Evolutionary conservation across 2,888 invertebrate genomes (phyloP).

Genomic region (Crocallis elinguaria): DNA sequence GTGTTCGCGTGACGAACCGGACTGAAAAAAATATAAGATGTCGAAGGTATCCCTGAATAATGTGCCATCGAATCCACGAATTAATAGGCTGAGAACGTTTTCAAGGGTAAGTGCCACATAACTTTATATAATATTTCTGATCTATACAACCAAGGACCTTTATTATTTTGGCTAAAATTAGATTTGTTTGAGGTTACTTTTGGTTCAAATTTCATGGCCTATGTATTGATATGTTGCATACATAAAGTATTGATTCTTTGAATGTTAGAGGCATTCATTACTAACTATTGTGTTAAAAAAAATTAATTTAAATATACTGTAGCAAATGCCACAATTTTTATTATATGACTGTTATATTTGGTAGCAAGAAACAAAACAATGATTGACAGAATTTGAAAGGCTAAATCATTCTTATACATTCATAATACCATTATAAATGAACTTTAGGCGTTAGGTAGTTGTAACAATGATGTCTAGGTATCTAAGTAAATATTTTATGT

Average conservation of each 20-base stretch:
- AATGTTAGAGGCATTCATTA: too few relatives aligned
- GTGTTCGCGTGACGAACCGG: constrained; percentile 48
- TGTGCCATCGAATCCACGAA: constrained; percentile 78
- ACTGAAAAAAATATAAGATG: constrained; percentile 54
- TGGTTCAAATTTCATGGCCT: constrained; percentile 25
- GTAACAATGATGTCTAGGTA: too few relatives aligned
- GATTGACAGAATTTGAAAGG: too few relatives aligned
- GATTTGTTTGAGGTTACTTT: constrained; percentile 54
- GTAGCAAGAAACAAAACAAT: too few relatives aligned
- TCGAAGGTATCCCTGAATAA: constrained; percentile 80
- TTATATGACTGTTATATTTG: too few relatives aligned
- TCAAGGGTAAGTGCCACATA: constrained; percentile 70
- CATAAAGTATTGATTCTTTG: not conserved
- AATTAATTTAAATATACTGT: too few relatives aligned
- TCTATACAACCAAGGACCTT: constrained; percentile 32
- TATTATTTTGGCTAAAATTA: constrained; percentile 44
- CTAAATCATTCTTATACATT: too few relatives aligned
- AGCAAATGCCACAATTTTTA: too few relatives aligned
- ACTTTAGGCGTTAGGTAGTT: too few relatives aligned
- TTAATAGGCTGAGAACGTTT: constrained; percentile 75
- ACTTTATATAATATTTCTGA: constrained; percentile 22
- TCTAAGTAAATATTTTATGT: too few relatives aligned
- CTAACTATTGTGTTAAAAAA: too few relatives aligned
- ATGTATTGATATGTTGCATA: not conserved
- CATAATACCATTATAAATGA: too few relatives aligned